phyloP scores from a whole-genome alignment of 2,888 invertebrate species.

The Meliscaeva auricollis region DNA sequence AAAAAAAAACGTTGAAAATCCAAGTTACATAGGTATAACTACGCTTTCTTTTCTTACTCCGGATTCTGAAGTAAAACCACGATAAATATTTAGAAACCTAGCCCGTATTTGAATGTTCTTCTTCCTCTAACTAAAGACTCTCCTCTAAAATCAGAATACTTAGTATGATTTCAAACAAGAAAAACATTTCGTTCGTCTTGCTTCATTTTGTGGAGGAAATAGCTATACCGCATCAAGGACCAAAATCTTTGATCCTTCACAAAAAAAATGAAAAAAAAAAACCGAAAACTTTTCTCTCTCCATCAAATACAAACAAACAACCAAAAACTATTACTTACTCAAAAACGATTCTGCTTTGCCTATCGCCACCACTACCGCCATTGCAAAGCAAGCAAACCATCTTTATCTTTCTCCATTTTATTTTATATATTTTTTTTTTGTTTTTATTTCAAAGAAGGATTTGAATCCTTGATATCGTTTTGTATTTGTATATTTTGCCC shows the following conservation, averaged over 20 bases:
- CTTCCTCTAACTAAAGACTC: no score
- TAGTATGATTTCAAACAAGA: background rate
- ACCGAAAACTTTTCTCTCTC: background rate
- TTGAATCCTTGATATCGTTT: constrained; percentile 30
- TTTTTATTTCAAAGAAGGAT: constrained; percentile 3
- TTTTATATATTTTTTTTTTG: background rate
- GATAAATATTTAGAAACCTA: no score
- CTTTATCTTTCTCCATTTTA: background rate
- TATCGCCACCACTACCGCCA: background rate
- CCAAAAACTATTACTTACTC: constrained; percentile 16
- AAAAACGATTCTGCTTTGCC: background rate
- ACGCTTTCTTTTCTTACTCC: no score
- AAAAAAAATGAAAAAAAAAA: background rate
- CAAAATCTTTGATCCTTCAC: background rate
- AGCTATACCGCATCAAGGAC: background rate
- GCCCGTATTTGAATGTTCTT: no score
- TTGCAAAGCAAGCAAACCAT: constrained; percentile 17
- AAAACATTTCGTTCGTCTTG: background rate
- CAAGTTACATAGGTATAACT: no score
- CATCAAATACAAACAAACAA: background rate
- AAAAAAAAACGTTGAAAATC: no score
- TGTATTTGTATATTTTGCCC: constrained; percentile 31
- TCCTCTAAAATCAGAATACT: no score
- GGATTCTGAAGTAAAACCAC: no score
- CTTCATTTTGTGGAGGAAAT: background rate